These are phyloP conservation scores for Ctenopoma multispine DNA, from an alignment of 2,797 vertebrate genomes.

Conservation along the genomic window DNA sequence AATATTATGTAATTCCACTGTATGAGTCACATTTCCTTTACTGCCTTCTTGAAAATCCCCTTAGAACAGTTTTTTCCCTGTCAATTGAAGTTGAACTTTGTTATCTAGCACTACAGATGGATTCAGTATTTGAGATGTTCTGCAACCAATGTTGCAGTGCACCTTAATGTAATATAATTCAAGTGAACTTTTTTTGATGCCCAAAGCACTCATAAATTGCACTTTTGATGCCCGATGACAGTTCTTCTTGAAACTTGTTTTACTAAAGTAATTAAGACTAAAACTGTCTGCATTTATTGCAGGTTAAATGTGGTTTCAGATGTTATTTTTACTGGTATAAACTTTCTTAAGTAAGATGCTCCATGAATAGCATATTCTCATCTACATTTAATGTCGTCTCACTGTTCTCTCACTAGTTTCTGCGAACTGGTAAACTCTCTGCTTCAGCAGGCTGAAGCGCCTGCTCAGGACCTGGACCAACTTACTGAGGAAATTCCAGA, in stretches of 20 bases:
- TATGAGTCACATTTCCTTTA: constrained; percentile 58
- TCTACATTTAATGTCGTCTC: not conserved
- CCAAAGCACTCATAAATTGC: not conserved
- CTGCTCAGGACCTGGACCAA: constrained; percentile 56
- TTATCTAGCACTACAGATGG: not conserved
- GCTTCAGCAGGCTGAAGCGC: constrained; percentile 76
- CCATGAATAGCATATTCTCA: not conserved
- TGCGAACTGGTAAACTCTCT: constrained; percentile 89
- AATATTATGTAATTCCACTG: constrained; percentile 13
- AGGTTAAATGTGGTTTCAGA: no score
- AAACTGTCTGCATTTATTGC: no score
- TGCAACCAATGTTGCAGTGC: not conserved
- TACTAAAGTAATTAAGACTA: not conserved
- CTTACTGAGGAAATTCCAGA: constrained; percentile 82
- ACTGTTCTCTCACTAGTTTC: constrained; percentile 82
- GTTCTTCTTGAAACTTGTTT: not conserved
- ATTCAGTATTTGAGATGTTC: not conserved
- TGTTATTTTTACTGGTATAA: not conserved
- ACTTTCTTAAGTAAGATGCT: not conserved
- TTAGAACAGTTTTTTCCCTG: not conserved
- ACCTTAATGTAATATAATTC: not conserved
- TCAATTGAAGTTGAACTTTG: no score
- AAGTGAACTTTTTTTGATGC: not conserved
- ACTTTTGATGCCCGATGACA: not conserved
- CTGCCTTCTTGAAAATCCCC: constrained; percentile 8